These are phyloP conservation scores for Troides aeacus DNA, from an alignment of 2,888 invertebrate species.

Conservation along the genomic window DNA sequence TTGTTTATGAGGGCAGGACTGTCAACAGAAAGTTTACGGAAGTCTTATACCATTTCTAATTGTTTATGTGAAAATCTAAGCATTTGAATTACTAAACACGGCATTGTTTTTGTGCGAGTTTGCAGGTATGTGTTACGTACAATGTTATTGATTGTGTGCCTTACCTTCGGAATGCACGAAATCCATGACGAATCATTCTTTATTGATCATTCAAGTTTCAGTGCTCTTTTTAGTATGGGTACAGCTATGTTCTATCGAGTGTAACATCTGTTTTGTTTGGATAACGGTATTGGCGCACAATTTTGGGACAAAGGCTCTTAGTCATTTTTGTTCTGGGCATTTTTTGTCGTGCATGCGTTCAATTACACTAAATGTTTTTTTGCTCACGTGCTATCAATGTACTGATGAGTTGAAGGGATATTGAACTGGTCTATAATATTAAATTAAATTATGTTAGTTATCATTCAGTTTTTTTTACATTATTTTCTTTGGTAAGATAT, in stretches of 20 bases:
- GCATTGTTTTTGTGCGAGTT: slow-evolving; percentile 35
- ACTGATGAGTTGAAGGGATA: background rate
- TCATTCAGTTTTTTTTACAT: too few species aligned
- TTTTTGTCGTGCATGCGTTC: slow-evolving; percentile 24
- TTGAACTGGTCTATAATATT: background rate
- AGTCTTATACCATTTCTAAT: slow-evolving; percentile 52
- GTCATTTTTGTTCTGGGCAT: slow-evolving; percentile 50
- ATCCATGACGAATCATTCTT: slow-evolving; percentile 52
- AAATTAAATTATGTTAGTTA: background rate
- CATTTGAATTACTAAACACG: slow-evolving; percentile 30
- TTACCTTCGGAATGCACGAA: slow-evolving; percentile 48
- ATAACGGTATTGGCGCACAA: slow-evolving; percentile 71
- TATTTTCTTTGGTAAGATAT: too few species aligned
- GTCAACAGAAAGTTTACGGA: slow-evolving; percentile 78
- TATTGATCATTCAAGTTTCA: slow-evolving; percentile 67
- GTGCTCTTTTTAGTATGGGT: slow-evolving; percentile 53
- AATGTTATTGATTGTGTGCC: slow-evolving; percentile 48
- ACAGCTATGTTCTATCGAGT: slow-evolving; percentile 61
- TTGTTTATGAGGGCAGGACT: slow-evolving; percentile 79
- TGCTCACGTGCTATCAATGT: background rate
- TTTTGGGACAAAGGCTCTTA: slow-evolving; percentile 74
- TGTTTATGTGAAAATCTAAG: slow-evolving; percentile 18
- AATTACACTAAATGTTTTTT: slow-evolving; percentile 4
- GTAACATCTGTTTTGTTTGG: slow-evolving; percentile 66
- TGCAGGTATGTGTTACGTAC: slow-evolving; percentile 20